phyloP scores from a whole-genome alignment of 2,113 vertebrate genomes.

The Mystacornis crossleyi region DNA sequence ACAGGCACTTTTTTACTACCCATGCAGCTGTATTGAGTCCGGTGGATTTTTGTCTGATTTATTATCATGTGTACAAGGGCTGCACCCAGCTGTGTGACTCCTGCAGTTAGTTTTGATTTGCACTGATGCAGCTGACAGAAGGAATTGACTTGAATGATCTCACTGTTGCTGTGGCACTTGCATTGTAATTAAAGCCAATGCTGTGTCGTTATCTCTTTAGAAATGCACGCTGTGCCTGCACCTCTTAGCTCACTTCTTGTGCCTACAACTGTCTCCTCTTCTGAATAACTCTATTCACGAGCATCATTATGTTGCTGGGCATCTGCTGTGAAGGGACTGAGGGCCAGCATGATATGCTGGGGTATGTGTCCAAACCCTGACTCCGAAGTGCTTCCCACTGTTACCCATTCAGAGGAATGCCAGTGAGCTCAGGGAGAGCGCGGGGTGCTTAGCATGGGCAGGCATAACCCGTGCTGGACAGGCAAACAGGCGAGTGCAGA shows the following conservation, averaged over 20 bases:
- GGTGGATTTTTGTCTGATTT: background rate
- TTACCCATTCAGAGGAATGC: background rate
- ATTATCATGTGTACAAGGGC: background rate
- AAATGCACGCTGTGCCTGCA: background rate
- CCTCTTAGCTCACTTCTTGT: background rate
- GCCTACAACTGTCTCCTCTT: background rate
- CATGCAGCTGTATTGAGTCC: background rate
- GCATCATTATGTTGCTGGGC: background rate
- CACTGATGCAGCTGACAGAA: background rate
- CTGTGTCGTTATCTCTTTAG: background rate
- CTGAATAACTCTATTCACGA: background rate
- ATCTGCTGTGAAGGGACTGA: background rate
- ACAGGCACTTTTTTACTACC: background rate
- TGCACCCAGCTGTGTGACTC: background rate
- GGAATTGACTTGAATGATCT: background rate
- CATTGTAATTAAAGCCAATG: background rate
- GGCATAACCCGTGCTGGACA: background rate
- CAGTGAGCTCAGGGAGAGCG: background rate
- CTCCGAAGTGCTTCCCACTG: background rate
- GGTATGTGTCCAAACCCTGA: background rate
- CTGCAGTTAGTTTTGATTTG: background rate
- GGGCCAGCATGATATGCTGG: background rate
- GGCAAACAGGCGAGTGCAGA: fast-evolving
- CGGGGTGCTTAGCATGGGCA: fast-evolving
- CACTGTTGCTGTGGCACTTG: background rate